phyloP scores from a whole-genome alignment of 2,113 vertebrate genomes.

The Elachura formosa region DNA sequence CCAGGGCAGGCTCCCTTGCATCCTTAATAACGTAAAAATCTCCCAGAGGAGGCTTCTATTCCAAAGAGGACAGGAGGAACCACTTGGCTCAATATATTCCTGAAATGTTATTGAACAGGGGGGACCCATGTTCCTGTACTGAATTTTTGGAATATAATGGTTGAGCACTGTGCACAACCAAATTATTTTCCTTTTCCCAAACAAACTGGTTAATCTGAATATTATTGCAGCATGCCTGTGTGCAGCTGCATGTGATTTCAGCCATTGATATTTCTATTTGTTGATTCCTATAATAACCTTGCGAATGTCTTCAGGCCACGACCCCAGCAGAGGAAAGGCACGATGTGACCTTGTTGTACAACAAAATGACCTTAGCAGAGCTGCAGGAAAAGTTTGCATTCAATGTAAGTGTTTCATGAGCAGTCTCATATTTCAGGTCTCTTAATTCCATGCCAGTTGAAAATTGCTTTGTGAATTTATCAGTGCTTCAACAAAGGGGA shows the following conservation, averaged over 20 bases:
- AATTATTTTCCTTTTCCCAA: neutral
- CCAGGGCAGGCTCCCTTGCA: neutral
- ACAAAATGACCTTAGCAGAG: conserved; percentile 85
- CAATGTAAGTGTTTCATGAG: conserved; percentile 74
- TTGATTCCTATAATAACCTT: neutral
- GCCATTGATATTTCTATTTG: neutral
- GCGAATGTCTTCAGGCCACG: conserved; percentile 78
- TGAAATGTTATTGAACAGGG: accelerated
- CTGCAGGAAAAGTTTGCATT: conserved; percentile 82
- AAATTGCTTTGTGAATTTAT: neutral
- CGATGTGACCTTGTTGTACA: conserved; percentile 90
- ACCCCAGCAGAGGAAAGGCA: conserved; percentile 89
- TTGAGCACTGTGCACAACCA: neutral
- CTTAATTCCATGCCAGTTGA: neutral
- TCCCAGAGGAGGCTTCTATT: neutral
- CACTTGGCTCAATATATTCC: neutral
- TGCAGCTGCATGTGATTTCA: neutral
- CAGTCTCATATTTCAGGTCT: neutral
- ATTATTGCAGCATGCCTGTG: neutral
- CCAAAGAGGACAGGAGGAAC: neutral
- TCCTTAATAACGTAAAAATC: neutral
- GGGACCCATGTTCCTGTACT: neutral
- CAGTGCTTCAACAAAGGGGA: neutral
- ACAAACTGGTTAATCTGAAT: neutral
- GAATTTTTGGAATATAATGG: neutral